phyloP scores from a whole-genome alignment of 1,140 invertebrate species.

The Sycobia sp. region DNA sequence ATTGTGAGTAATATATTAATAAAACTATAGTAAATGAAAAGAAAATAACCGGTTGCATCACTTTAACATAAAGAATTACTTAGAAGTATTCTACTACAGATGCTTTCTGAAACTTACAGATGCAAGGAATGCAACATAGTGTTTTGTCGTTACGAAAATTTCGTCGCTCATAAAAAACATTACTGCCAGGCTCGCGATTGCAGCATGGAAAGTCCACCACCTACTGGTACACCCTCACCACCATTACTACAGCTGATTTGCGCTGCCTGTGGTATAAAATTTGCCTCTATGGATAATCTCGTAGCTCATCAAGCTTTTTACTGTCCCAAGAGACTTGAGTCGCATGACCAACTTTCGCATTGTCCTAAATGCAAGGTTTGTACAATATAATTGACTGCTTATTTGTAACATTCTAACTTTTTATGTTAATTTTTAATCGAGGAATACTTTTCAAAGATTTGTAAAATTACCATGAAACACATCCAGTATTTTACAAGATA shows the following conservation, averaged over 20 bases:
- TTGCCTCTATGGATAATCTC: slow-evolving; percentile 90
- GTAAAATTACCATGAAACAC: no score
- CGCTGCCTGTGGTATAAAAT: slow-evolving; percentile 92
- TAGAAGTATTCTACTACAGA: no score
- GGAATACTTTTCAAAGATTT: no score
- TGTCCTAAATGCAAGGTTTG: slow-evolving; percentile 68
- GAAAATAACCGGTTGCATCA: background rate
- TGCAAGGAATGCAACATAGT: slow-evolving; percentile 97
- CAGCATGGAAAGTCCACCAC: slow-evolving; percentile 62
- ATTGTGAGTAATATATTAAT: no score
- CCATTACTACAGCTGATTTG: slow-evolving; percentile 82
- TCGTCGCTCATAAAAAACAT: slow-evolving; percentile 89
- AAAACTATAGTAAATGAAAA: background rate
- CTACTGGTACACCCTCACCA: slow-evolving; percentile 60
- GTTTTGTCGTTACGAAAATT: slow-evolving; percentile 95
- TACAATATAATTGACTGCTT: no score
- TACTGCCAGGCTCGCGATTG: slow-evolving; percentile 83
- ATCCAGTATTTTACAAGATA: no score
- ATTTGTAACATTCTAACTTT: no score
- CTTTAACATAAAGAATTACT: no score
- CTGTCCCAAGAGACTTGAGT: slow-evolving; percentile 77
- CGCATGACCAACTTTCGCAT: slow-evolving; percentile 62
- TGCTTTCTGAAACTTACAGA: slow-evolving; percentile 75
- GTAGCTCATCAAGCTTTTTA: slow-evolving; percentile 94
- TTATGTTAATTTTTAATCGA: no score